A percentile compares a stretch with the other conserved stretches of the same genome.
Evolutionary conservation across 2,888 invertebrate species (phyloP).

Genomic region (Agriopis aurantiaria): DNA sequence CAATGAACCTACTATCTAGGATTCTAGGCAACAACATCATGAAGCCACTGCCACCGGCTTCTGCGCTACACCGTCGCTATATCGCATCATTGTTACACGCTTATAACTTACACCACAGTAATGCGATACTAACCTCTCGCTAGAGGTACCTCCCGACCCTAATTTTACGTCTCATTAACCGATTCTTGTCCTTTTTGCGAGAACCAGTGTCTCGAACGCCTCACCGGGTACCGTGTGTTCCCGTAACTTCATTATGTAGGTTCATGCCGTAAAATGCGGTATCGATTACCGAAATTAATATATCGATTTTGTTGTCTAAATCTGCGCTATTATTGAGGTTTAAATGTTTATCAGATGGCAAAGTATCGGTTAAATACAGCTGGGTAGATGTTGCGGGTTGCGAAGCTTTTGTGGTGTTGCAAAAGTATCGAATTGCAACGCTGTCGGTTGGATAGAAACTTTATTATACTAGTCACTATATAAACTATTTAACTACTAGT

Average conservation of each 20-base stretch:
- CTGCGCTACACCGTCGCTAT: no score
- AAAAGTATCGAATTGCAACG: constrained; percentile 43
- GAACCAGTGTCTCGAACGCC: constrained; percentile 65
- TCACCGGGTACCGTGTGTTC: constrained; percentile 51
- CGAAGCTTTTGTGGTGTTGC: constrained; percentile 30
- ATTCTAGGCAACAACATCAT: no score
- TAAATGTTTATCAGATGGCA: constrained; percentile 38
- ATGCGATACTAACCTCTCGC: constrained; percentile 65
- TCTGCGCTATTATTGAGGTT: constrained; percentile 40
- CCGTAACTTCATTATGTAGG: constrained; percentile 62
- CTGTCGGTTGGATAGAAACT: constrained; percentile 19
- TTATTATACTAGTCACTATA: no score
- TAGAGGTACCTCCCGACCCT: constrained; percentile 72
- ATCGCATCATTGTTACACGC: constrained; percentile 30
- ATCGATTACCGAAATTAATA: constrained; percentile 69
- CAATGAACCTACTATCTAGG: no score
- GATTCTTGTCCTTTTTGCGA: constrained; percentile 76
- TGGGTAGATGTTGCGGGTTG: constrained; percentile 27
- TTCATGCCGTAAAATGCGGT: constrained; percentile 63
- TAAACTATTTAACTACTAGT: no score
- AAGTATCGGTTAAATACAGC: constrained; percentile 43
- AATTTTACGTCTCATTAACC: constrained; percentile 83
- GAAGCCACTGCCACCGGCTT: no score
- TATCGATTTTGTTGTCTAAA: constrained; percentile 47
- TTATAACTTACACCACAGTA: constrained; percentile 57